Percentiles rank a stretch among this genome's conserved stretches.
Evolutionary conservation across 2,113 vertebrate genomes (phyloP).

Genomic region (Delphinapterus leucas): DNA sequence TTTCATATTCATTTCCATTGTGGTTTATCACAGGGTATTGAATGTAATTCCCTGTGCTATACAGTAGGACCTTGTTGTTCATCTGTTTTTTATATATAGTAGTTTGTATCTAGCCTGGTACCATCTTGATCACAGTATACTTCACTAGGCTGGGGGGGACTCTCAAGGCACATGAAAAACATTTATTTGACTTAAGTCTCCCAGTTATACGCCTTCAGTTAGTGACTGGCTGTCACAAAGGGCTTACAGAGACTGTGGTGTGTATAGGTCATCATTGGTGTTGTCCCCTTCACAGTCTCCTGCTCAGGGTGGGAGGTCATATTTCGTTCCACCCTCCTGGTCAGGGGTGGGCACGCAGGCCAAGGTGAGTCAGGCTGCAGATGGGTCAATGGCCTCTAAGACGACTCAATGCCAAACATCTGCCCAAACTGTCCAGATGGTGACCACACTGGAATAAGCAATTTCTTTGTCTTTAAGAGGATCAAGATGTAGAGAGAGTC

Average conservation of each 20-base stretch:
- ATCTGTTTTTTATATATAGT: not conserved
- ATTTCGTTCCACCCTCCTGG: not conserved
- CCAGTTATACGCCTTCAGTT: not conserved
- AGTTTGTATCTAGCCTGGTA: not conserved
- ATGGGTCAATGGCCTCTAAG: not conserved
- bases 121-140: not conserved
- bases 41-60: not conserved
- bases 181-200: not conserved
- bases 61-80: not conserved
- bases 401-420: not conserved
- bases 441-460: not conserved
- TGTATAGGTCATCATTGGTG: not conserved
- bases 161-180: not conserved
- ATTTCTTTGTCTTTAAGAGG: not conserved
- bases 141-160: not conserved
- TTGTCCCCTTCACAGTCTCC: not conserved
- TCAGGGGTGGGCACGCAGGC: not conserved
- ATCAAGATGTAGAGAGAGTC: not conserved
- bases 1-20: not conserved
- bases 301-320: not conserved
- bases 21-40: not conserved
- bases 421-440: not conserved
- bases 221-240: not conserved
- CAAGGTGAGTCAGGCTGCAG: not conserved
- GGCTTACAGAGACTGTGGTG: not conserved